These are phyloP conservation scores for Stigmatopora argus DNA, from an alignment of 2,113 vertebrate species.

Conservation along the genomic window DNA sequence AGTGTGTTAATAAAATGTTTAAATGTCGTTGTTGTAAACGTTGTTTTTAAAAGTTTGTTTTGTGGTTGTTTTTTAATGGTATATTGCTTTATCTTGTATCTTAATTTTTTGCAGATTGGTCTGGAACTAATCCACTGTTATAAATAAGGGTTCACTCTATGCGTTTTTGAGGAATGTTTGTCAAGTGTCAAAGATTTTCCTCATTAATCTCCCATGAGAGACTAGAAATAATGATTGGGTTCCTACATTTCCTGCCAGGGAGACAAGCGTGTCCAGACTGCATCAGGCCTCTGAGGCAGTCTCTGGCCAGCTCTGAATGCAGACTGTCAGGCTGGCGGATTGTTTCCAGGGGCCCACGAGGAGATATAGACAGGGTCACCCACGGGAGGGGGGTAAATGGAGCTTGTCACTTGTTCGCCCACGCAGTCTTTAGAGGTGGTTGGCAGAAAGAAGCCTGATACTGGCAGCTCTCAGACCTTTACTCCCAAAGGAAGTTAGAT, in stretches of 20 bases:
- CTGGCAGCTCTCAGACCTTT: conserved; percentile 48
- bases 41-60: too few relatives aligned
- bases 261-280: conserved; percentile 68
- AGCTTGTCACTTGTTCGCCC: conserved; percentile 46
- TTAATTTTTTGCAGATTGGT: not conserved
- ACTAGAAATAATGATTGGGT: conserved; percentile 65
- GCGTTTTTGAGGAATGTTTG: conserved; percentile 20
- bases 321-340: conserved; percentile 67
- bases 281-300: conserved; percentile 61
- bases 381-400: conserved; percentile 56
- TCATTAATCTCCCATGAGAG: conserved; percentile 69
- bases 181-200: conserved; percentile 41
- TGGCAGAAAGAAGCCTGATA: conserved; percentile 57
- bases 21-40: too few relatives aligned
- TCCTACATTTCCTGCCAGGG: conserved; percentile 72
- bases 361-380: conserved; percentile 69
- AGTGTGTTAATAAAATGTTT: too few relatives aligned
- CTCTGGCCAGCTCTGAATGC: conserved; percentile 53
- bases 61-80: conserved; percentile 13
- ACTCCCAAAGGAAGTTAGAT: conserved; percentile 71
- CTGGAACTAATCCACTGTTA: not conserved
- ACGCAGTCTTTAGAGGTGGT: conserved; percentile 55
- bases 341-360: conserved; percentile 68
- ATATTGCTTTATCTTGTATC: not conserved
- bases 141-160: not conserved